Percentiles rank a stretch among this genome's conserved stretches.
Conservation (phyloP, 2,113 vertebrate species). For the Mugil cephalus region DNA sequence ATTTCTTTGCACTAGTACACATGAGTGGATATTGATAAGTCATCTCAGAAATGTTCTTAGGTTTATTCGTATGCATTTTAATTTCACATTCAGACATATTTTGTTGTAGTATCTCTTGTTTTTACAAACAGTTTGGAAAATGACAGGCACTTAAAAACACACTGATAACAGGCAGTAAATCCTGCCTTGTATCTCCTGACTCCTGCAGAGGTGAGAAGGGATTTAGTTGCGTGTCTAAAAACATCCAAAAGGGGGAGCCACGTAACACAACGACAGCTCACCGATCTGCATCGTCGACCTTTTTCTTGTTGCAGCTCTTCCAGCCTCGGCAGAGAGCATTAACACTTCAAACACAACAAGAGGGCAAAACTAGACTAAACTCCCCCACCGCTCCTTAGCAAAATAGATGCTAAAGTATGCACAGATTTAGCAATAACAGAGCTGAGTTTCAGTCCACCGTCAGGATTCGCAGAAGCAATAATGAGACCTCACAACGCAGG, state of each 20-base stretch:
- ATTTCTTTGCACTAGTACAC: too few species aligned
- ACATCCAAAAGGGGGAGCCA: conserved; percentile 41
- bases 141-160: too few species aligned
- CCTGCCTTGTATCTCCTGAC: neutral
- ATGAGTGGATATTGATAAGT: too few species aligned
- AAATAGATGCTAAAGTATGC: conserved; percentile 43
- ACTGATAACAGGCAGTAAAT: too few species aligned
- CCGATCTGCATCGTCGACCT: conserved; percentile 27
- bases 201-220: conserved; percentile 9
- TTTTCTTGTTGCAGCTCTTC: conserved; percentile 27
- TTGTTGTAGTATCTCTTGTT: too few species aligned
- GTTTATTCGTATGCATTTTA: too few species aligned
- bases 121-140: too few species aligned
- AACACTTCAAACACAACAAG: conserved; percentile 60
- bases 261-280: neutral
- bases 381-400: conserved; percentile 3
- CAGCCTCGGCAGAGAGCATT: conserved; percentile 51
- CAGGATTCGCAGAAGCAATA: conserved; percentile 35
- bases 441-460: too few species aligned
- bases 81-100: too few species aligned
- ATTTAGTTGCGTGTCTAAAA: conserved; percentile 5
- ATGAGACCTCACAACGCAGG: conserved; percentile 17
- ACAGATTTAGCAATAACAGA: conserved; percentile 38
- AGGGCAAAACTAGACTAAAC: conserved; percentile 30
- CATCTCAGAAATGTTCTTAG: too few species aligned